Conservation (phyloP, 1,140 invertebrate genomes). For the Acromyrmex echinatior region DNA sequence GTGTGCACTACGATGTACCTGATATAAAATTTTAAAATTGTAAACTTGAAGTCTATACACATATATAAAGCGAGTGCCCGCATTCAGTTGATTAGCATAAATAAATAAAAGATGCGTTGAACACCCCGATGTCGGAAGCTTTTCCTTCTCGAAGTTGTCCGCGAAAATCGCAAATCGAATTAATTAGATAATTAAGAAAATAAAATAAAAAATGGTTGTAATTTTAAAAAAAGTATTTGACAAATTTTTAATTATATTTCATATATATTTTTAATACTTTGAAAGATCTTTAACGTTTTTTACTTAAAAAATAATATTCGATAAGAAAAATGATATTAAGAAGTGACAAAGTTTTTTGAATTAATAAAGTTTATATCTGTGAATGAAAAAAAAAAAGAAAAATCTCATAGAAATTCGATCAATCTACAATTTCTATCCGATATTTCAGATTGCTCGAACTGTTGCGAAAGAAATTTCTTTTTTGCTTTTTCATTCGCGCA, state of each 20-base stretch:
- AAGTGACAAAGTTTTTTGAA: neutral
- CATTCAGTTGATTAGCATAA: constrained; percentile 81
- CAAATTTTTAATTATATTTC: neutral
- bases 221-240: neutral
- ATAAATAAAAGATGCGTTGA: constrained; percentile 83
- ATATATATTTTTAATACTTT: neutral
- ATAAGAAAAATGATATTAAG: neutral
- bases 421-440: neutral
- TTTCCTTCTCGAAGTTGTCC: neutral
- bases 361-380: neutral
- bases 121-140: constrained; percentile 14
- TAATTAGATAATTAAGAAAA: constrained; percentile 54
- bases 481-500: neutral
- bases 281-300: neutral
- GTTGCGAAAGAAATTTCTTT: too few species aligned
- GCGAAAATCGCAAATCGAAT: constrained; percentile 19
- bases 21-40: constrained; percentile 83
- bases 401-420: neutral
- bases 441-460: constrained; percentile 2
- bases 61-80: constrained; percentile 45
- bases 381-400: neutral
- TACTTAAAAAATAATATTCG: neutral
- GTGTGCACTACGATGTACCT: constrained; percentile 65
- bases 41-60: constrained; percentile 71
- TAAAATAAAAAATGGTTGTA: neutral